Base-by-base conservation (phyloP, 2,797 vertebrate genomes). In the Manis javanica region DNA sequence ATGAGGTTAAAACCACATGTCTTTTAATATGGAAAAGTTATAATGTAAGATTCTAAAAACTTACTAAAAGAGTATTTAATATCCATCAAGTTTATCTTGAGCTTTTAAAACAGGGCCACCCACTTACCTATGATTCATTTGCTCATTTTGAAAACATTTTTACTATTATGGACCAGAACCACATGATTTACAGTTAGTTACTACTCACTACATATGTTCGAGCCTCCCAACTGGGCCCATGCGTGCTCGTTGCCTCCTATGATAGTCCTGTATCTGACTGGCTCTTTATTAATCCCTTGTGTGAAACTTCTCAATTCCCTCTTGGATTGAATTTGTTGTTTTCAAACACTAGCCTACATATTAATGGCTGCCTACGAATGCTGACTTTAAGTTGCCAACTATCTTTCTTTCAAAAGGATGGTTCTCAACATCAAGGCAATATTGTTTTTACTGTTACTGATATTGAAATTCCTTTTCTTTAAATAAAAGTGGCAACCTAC, bases 21-120 rank as follows among this genome's bases (percentile, higher is more conserved):
- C 77, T 64, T 94, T 69, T 72, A 55, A 94, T 49, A 72, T 12
- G n/a, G 7, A 94, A 87, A 23, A 78, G 91, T 74, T 86, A 94
- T 86, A 86, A 85, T n/a, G 26, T 23, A 90, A 85, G 74, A 81
- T 72, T 87, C n/a, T 49, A 51, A 72, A 78, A 14, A 55, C 23
- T 57, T 1, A 42, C 13, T 68, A 4, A 85, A 92, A 94, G n/a
- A 74, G 21, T 39, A 88, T 15, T 82, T 53, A 66, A 49, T 68
- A 87, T 26, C 19, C 11, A 42, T 7, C 23, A 46, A 83, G 12
- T 83, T 82, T 34, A 34, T 29, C 15, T 49, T n/a, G 39, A 1
- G 51, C 12, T 72, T 96, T 85, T 68, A 83, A 42, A 83, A 57
- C 12, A 8, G 21, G 39, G 23, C 39, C 55, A 37, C 53, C 10